Percentiles rank a stretch among this genome's conserved stretches.
phyloP scores from a whole-genome alignment of 2,113 vertebrate species.

The Stictonetta naevosa region DNA sequence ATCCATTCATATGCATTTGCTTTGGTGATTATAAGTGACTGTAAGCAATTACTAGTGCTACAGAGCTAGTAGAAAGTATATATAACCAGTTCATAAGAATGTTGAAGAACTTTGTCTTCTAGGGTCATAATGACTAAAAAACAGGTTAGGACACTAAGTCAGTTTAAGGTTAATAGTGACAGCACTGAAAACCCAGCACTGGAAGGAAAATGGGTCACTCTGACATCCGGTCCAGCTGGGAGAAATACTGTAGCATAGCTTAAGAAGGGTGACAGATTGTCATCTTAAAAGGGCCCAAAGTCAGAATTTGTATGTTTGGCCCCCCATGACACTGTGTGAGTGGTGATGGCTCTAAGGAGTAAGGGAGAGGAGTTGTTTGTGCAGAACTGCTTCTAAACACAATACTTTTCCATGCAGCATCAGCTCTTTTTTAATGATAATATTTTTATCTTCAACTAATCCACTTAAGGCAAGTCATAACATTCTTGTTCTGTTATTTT shows the following conservation, averaged over 20 bases:
- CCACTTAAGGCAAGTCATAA: constrained; percentile 42
- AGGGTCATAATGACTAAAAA: background rate
- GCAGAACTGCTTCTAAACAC: constrained; percentile 1
- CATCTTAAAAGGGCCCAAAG: background rate
- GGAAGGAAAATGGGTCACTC: background rate
- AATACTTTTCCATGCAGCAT: constrained; percentile 2
- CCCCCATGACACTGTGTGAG: background rate
- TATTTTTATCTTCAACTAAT: constrained; percentile 59
- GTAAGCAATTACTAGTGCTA: background rate
- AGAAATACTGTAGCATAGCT: background rate
- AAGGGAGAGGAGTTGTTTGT: background rate
- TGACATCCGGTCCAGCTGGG: background rate
- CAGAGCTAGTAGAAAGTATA: background rate
- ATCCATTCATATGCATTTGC: background rate
- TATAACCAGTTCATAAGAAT: background rate
- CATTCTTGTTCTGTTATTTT: constrained; percentile 51
- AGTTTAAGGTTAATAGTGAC: background rate
- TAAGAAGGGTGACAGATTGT: background rate
- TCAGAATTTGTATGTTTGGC: background rate
- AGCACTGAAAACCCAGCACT: background rate
- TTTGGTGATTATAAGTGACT: background rate
- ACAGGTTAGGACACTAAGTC: background rate
- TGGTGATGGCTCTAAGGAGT: background rate
- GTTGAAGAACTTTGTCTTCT: background rate
- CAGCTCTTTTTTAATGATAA: constrained; percentile 33